Percentiles rank a stretch among this genome's conserved stretches.
These are phyloP conservation scores for Epizoanthus rinbou DNA, from an alignment of 92 coral and sea anemone species.

Conservation along the genomic window DNA sequence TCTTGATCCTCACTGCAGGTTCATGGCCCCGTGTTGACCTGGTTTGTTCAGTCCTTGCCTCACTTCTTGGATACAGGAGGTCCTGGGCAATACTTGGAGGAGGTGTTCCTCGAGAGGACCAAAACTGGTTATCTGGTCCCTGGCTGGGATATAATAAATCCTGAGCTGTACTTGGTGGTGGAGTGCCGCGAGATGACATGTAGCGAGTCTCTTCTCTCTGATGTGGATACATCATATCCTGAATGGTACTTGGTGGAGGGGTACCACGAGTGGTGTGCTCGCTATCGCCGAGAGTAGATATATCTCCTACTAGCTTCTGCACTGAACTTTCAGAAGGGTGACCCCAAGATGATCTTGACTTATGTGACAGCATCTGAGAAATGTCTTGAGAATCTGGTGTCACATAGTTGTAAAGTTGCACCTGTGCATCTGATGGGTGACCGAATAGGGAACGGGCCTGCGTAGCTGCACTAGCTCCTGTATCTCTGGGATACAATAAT, in stretches of 20 bases:
- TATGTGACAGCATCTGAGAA: conserved; percentile 48
- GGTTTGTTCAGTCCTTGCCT: conserved; percentile 33
- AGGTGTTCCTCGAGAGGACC: conserved; percentile 70
- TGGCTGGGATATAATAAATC: conserved; percentile 64
- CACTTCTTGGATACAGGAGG: conserved; percentile 72
- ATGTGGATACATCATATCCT: conserved; percentile 49
- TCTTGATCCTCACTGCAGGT: conserved; percentile 72
- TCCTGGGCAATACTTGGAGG: conserved; percentile 79
- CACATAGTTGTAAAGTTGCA: conserved; percentile 15
- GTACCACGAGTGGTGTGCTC: conserved; percentile 64
- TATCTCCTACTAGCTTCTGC: conserved; percentile 68
- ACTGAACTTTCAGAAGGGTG: conserved; percentile 80
- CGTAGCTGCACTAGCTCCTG: conserved; percentile 27
- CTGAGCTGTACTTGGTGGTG: conserved; percentile 74
- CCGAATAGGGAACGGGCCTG: conserved; percentile 47
- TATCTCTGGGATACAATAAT: conserved; percentile 39
- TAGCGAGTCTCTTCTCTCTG: not conserved
- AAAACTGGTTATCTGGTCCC: conserved; percentile 15
- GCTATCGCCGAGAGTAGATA: conserved; percentile 60
- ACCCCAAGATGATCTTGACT: conserved; percentile 72
- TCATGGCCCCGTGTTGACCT: conserved; percentile 84
- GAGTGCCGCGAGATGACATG: conserved; percentile 60
- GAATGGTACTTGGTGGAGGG: conserved; percentile 70
- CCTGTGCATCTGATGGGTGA: conserved; percentile 71
- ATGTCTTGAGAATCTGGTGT: conserved; percentile 14